Evolutionary conservation across 2,888 invertebrate genomes (phyloP).

Genomic region (Heliconius aoede): DNA sequence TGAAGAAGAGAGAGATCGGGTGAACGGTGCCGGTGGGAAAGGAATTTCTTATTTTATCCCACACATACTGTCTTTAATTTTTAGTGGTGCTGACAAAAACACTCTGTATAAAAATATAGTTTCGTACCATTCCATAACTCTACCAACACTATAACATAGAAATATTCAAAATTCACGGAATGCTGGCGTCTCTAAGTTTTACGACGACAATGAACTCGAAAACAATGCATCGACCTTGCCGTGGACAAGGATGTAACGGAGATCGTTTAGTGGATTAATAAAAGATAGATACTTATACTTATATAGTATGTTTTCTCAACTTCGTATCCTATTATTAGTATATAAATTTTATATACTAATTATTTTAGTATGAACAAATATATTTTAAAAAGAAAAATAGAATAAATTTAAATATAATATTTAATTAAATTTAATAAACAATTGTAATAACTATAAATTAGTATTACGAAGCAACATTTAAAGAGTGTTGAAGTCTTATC

Average conservation of each 20-base stretch:
- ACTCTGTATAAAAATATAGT: too few relatives aligned
- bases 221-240: conserved; percentile 44
- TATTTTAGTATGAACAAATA: background rate
- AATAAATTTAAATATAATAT: background rate
- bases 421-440: background rate
- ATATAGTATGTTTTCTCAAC: too few relatives aligned
- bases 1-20: too few relatives aligned
- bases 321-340: too few relatives aligned
- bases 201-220: conserved; percentile 44
- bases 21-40: too few relatives aligned
- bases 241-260: conserved; percentile 30
- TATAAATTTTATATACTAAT: too few relatives aligned
- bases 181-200: conserved; percentile 32
- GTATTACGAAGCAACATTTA: background rate
- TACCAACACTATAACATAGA: conserved; percentile 3
- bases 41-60: too few relatives aligned
- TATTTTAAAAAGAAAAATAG: background rate
- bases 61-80: too few relatives aligned
- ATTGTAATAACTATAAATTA: background rate
- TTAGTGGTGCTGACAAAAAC: too few relatives aligned
- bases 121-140: too few relatives aligned
- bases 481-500: conserved; percentile 25
- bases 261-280: background rate
- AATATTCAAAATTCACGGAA: conserved; percentile 34
- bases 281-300: background rate